These are phyloP conservation scores for Hyles euphorbiae DNA, from an alignment of 1,140 invertebrate species.

Conservation along the genomic window DNA sequence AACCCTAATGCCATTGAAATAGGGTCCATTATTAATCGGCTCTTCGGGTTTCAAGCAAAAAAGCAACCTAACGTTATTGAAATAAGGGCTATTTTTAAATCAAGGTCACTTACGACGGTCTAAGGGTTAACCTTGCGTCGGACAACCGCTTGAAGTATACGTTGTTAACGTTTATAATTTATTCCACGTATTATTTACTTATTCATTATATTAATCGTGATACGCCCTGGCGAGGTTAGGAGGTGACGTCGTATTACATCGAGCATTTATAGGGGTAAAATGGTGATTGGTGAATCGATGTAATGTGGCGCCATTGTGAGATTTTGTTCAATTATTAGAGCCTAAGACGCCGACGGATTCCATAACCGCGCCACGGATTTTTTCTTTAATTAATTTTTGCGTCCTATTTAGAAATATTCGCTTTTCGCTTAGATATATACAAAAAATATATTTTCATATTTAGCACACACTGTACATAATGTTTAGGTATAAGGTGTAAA, in stretches of 20 bases:
- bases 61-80: too few relatives aligned
- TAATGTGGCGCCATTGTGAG: background rate
- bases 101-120: too few relatives aligned
- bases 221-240: too few relatives aligned
- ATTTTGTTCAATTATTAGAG: background rate
- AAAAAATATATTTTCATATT: slow-evolving; percentile 39
- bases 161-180: slow-evolving; percentile 14
- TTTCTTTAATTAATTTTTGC: slow-evolving; percentile 19
- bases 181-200: slow-evolving; percentile 20
- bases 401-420: slow-evolving; percentile 31
- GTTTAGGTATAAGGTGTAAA: slow-evolving; percentile 50
- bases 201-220: background rate
- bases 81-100: too few relatives aligned
- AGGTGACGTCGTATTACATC: background rate
- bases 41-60: too few relatives aligned
- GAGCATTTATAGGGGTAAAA: background rate
- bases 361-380: too few relatives aligned
- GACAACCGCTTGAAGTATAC: background rate
- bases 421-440: slow-evolving; percentile 34
- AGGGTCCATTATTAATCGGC: too few relatives aligned
- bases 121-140: too few relatives aligned
- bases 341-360: too few relatives aligned
- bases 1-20: too few relatives aligned
- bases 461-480: slow-evolving; percentile 48
- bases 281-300: background rate